phyloP scores from a whole-genome alignment of 2,888 invertebrate species.

The Caenorhabditis panamensis region DNA sequence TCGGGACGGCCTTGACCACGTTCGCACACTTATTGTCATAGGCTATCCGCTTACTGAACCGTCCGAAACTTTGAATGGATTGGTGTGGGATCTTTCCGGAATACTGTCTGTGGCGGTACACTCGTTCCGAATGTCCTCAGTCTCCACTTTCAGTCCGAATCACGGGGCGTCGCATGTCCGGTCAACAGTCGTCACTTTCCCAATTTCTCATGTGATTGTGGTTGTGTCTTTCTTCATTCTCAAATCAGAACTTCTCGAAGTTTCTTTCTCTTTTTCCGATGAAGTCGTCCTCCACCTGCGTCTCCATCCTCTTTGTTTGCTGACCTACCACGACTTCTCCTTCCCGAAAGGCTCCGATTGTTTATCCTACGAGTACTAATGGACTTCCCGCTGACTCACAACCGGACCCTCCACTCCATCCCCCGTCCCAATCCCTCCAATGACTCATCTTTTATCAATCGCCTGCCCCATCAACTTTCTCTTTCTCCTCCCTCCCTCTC shows the following conservation, averaged over 20 bases:
- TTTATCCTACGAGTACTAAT: constrained; percentile 1
- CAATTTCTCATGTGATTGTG: constrained; percentile 21
- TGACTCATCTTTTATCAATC: constrained; percentile 46
- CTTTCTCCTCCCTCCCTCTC: constrained; percentile 8
- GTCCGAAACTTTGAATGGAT: background rate
- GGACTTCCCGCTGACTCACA: constrained; percentile 4
- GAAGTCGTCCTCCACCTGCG: background rate
- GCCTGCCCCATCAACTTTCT: constrained; percentile 10
- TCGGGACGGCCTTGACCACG: constrained; percentile 54
- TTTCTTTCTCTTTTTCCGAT: background rate
- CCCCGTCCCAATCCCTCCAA: background rate
- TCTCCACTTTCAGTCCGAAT: background rate
- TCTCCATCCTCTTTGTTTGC: background rate
- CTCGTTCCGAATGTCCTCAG: too few species aligned
- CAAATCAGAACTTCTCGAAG: background rate
- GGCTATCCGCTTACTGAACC: constrained; percentile 52
- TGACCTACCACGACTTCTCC: background rate
- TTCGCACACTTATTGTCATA: constrained; percentile 57
- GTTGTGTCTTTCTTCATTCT: background rate
- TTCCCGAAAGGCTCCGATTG: background rate
- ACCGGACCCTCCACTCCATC: background rate
- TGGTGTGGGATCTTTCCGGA: too few species aligned
- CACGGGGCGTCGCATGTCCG: background rate
- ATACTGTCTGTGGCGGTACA: too few species aligned
- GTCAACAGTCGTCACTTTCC: too few species aligned